Base-by-base conservation (phyloP, 2,797 vertebrate genomes). In the Oreortyx pictus region DNA sequence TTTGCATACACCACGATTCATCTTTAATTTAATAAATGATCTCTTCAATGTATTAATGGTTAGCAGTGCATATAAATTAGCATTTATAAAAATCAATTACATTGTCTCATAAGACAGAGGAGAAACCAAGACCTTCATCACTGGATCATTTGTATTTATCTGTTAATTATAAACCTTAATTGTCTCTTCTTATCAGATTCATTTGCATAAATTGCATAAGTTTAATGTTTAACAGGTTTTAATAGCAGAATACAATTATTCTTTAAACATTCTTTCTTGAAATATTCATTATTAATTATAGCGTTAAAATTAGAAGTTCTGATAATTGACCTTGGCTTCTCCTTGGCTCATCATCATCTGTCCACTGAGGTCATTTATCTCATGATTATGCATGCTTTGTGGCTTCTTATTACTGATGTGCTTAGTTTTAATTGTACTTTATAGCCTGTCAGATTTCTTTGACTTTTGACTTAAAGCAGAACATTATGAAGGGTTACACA, bases 1-100 rank as follows among this genome's bases (percentile, higher is more conserved):
- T 91, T 89, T 49, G 44, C 82, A 89, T 90, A 94, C 61, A 92
- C 62, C 25, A 72, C 92, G 90, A 92, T 96, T 96, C 94, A 95
- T 96, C 93, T 96, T 92, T 94, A 93, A 96, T 96, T 97, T 97
- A 97, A 94, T 95, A 95, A 96, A 94, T 50, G 66, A 95, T 97
- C 93, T 96, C 94, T 96, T 96, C 93, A 94, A 95, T 88, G 67
- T 95, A 96, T 97, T 97, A 98, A 97, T 96, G 89, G 97, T 92
- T 97, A 98, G 95, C 95, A 97, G 96, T 96, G 97, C 97, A 97
- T 97, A 97, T 97, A 98, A 98, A 98, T 97, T 97, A 98, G 95
- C 97, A 97, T 98, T 98, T 97, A 97, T 97, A 98, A 97, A 98
- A 98, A 98, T 98, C 97, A 97, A 97, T 98, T 98, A 98, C 92